Conservation (phyloP, 2,888 invertebrate genomes). For the Ditylenchus weischeri region DNA sequence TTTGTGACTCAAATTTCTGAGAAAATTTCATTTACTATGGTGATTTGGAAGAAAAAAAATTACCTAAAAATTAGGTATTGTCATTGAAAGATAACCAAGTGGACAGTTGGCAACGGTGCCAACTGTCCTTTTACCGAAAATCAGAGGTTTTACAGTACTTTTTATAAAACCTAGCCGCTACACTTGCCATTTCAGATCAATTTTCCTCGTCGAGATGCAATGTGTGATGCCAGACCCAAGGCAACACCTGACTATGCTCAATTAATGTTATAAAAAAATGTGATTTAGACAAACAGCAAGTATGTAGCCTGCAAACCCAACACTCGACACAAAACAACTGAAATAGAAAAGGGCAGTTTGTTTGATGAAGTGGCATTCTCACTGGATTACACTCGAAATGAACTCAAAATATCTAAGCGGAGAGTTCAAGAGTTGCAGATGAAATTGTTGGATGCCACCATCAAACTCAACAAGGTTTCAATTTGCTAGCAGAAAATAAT, state of each 20-base stretch:
- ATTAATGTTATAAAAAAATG: background rate
- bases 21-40: too few relatives aligned
- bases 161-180: too few relatives aligned
- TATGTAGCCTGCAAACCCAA: conserved; percentile 53
- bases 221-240: conserved; percentile 51
- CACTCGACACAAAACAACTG: conserved; percentile 37
- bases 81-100: too few relatives aligned
- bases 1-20: too few relatives aligned
- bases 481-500: background rate
- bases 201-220: conserved; percentile 45
- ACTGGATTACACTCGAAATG: conserved; percentile 11
- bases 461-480: conserved; percentile 1
- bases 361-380: conserved; percentile 39
- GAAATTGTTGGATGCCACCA: conserved; percentile 7
- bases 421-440: background rate
- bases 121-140: too few relatives aligned
- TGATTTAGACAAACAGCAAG: conserved; percentile 39
- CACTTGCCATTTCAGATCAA: conserved; percentile 37
- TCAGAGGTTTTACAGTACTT: too few relatives aligned
- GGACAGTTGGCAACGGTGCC: too few relatives aligned
- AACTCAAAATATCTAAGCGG: conserved; percentile 2
- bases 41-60: too few relatives aligned
- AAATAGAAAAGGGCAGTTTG: conserved; percentile 53
- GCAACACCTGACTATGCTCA: background rate
- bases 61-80: too few relatives aligned